Evolutionary conservation across 2,797 vertebrate species (phyloP), one percentile per base, ranked within the genome.

Genomic region (Petrocephalus schoutedeni): DNA sequence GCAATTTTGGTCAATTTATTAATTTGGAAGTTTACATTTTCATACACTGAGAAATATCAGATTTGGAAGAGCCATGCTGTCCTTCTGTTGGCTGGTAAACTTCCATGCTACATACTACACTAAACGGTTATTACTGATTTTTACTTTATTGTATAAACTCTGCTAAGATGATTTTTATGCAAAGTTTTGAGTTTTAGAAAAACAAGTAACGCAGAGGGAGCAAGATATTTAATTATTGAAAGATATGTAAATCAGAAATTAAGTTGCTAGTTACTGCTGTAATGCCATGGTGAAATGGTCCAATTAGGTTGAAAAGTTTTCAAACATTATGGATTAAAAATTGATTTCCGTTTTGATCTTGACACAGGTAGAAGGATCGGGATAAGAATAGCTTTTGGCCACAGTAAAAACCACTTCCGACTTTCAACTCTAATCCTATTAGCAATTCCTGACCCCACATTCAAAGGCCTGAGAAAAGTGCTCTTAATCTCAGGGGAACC

Each of bases 371-470:
- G 36, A 77, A 16, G 71, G 32, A 16, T 45, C 6, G 16, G 14
- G 16, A 36, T 45, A 36, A 45, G 71, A 77, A 77, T 32, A 0
- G 36, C 41, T 5, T 77, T 77, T 41, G 71, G 71, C 71, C 0
- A 14, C 16, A 19, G 71, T 45, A 77, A 36, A 16, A 77, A 77
- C 41, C 45, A 53, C 80, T 83, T 83, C 80, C 49, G 45, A 53
- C 41, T 4, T 77, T 83, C 80, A 51, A 45, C 19, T 49, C 41
- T 83, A 83, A 83, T 83, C 80, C 80, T 83, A 49, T 83, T 83
- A 83, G 80, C n/a, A 83, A 21, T 49, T 4, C 80, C 49, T 53
- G 45, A 83, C 80, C 80, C 80, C 1, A 0, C 80, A 21, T 12
- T 49, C 45, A 83, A 49, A 83, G 80, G 9, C 80, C 80, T 21